phyloP scores from a whole-genome alignment of 2,113 vertebrate genomes.

The Calyptommatus sinebrachiatus region DNA sequence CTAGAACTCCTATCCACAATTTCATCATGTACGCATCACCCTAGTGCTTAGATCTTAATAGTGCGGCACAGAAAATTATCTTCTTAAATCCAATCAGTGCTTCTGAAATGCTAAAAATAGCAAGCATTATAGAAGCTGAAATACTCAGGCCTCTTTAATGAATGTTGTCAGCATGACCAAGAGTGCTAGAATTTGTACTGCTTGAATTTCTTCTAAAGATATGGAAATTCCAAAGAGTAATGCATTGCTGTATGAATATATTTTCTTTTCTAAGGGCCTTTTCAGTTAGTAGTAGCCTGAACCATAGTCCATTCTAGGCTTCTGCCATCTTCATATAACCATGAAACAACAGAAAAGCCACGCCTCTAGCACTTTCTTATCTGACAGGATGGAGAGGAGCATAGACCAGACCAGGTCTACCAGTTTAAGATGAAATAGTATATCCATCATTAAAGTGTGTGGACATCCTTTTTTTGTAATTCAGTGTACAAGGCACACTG shows the following conservation, averaged over 20 bases:
- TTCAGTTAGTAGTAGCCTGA: not conserved
- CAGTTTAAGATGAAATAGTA: too few relatives aligned
- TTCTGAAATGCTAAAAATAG: constrained; percentile 64
- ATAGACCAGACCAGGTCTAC: too few relatives aligned
- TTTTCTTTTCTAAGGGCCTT: not conserved
- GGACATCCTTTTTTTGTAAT: too few relatives aligned
- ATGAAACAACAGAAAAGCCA: too few relatives aligned
- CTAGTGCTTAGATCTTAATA: constrained; percentile 38
- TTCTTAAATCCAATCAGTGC: constrained; percentile 59
- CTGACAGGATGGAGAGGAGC: too few relatives aligned
- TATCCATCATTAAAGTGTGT: too few relatives aligned
- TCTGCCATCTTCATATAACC: not conserved
- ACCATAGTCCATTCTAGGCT: not conserved
- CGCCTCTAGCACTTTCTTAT: too few relatives aligned
- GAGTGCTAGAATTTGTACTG: constrained; percentile 47
- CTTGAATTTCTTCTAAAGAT: constrained; percentile 17
- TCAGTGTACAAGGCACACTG: too few relatives aligned
- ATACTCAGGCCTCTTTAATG: constrained; percentile 58
- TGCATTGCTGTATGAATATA: constrained; percentile 3
- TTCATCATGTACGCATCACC: constrained; percentile 29
- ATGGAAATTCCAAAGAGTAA: constrained; percentile 55
- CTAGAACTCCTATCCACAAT: constrained; percentile 10
- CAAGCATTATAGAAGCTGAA: constrained; percentile 58
- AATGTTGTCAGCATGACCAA: constrained; percentile 42
- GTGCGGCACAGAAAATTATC: constrained; percentile 57